Evolutionary conservation across 1,140 invertebrate genomes (phyloP).

Genomic region (Calosoma granatense): DNA sequence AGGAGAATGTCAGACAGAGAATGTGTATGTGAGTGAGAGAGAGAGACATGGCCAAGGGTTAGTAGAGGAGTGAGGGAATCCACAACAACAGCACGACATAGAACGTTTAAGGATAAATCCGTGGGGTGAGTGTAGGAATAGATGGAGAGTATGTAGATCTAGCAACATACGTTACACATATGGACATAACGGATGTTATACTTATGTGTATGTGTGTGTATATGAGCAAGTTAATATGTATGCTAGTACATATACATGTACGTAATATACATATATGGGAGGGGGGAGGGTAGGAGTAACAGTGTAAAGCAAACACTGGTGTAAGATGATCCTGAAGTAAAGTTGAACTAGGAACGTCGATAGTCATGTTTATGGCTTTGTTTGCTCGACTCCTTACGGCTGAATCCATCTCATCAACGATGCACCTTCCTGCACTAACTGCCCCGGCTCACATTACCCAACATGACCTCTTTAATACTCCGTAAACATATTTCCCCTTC

Average conservation of each 20-base stretch:
- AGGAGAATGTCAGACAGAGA: no score
- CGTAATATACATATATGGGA: no score
- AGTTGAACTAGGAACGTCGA: constrained; percentile 11
- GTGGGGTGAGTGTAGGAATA: not conserved
- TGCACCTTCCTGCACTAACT: constrained; percentile 8
- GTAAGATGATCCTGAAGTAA: not conserved
- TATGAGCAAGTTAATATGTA: not conserved
- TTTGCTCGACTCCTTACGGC: constrained; percentile 21
- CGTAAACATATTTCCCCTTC: no score
- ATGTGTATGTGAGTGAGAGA: no score
- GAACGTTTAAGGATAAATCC: not conserved
- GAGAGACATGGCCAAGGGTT: no score
- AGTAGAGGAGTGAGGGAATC: no score
- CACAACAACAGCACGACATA: no score
- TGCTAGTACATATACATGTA: not conserved
- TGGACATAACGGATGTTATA: no score
- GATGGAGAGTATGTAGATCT: not conserved
- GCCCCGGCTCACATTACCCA: not conserved
- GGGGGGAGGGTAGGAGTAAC: no score
- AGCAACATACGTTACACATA: not conserved
- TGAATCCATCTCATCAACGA: constrained; percentile 3
- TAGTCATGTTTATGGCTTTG: constrained; percentile 31
- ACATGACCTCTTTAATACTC: not conserved
- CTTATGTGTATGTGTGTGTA: not conserved
- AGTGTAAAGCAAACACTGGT: not conserved